Base-by-base conservation (phyloP, 2,797 vertebrate genomes). In the Hylomyscus alleni region DNA sequence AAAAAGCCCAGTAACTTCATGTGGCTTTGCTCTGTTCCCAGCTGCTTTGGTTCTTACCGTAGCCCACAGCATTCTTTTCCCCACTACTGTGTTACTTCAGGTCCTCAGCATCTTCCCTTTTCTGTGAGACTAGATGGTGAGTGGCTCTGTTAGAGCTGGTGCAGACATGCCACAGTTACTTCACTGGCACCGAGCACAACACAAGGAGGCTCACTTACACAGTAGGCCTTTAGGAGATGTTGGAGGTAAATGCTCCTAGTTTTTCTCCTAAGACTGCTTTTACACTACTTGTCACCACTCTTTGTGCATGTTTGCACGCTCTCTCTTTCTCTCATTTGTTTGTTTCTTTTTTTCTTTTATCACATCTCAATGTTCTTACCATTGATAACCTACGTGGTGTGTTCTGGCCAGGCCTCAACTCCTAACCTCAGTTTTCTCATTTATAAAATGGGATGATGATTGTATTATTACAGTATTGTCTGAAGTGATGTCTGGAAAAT, bases 381-480 rank as follows among this genome's bases (percentile, higher is more conserved):
- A 34, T 83, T 20, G 44, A 37, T 76, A 17, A 24, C n/a, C 72
- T 40, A 29, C 31, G n/a, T 89, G 50, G 56, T 81, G 15, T 73
- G 34, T 54, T 84, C 1, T 7, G 52, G 44, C 34, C 14, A 78
- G 37, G 29, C 72, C 85, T 91, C 31, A 56, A 67, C 31, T 80
- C 14, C 60, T 67, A 52, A 54, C 76, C 85, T 93, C 4, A 3
- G 50, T 95, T 92, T 97, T 72, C 73, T 94, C 47, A 34, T 65
- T 58, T 78, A 6, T 56, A 44, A 82, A 80, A 58, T 26, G 80
- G 77, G 31, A 20, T 58, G 22, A 62, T 54, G 52, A 56, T 5
- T 19, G 72, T 73, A 80, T 40, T 47, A 56, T 72, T 73, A 19
- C 24, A 40, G 24, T 73, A 73, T 88, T 88, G 29, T 56, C n/a